Conservation (phyloP, 2,888 invertebrate genomes). For the Synanthedon myopaeformis region DNA sequence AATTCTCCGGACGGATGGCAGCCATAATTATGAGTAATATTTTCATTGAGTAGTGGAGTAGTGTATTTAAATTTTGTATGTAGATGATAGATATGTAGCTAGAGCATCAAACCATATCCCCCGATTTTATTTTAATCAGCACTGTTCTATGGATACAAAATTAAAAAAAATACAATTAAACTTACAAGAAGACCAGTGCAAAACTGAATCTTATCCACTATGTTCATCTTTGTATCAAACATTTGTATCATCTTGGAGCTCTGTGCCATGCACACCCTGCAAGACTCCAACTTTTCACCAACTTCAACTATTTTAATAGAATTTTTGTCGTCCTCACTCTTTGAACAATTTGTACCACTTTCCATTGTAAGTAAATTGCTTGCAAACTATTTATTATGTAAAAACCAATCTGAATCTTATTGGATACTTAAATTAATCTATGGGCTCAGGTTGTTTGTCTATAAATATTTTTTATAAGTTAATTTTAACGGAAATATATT, state of each 20-base stretch:
- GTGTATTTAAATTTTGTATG: no score
- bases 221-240: conserved; percentile 17
- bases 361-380: background rate
- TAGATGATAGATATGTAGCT: no score
- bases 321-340: background rate
- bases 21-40: no score
- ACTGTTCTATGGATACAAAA: no score
- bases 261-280: conserved; percentile 28
- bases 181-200: conserved; percentile 39
- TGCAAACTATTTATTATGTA: background rate
- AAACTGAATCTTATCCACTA: conserved; percentile 24
- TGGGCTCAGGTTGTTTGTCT: no score
- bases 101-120: no score
- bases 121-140: no score
- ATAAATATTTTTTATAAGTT: no score
- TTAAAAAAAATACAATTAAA: background rate
- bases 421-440: background rate
- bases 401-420: background rate
- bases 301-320: background rate
- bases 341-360: background rate
- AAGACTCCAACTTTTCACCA: conserved; percentile 12
- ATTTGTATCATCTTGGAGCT: conserved; percentile 18
- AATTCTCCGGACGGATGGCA: no score
- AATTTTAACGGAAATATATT: no score
- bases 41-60: no score